phyloP scores from a whole-genome alignment of 2,113 vertebrate genomes.

The Asarcornis scutulata region DNA sequence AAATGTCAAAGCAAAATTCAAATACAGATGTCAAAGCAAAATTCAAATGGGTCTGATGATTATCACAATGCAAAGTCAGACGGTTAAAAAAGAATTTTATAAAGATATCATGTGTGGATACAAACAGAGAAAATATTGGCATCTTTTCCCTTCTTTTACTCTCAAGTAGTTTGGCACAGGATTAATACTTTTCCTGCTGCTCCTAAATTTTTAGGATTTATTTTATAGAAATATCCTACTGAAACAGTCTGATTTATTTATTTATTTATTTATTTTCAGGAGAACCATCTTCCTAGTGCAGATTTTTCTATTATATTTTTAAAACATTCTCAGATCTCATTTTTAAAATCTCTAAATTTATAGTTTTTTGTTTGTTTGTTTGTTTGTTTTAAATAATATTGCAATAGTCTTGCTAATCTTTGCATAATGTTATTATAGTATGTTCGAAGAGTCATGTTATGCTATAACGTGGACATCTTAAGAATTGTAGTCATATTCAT shows the following conservation, averaged over 20 bases:
- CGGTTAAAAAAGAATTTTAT: background rate
- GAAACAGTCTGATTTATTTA: background rate
- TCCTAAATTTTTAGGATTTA: background rate
- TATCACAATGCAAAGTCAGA: background rate
- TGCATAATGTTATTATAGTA: background rate
- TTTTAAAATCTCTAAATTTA: background rate
- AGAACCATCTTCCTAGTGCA: background rate
- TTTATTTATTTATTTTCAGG: too few relatives aligned
- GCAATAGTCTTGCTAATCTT: background rate
- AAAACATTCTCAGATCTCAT: background rate
- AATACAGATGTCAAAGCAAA: background rate
- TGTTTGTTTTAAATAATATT: background rate
- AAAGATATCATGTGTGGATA: background rate
- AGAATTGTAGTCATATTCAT: background rate
- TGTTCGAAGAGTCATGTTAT: background rate
- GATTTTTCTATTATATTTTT: background rate
- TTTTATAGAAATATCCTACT: background rate
- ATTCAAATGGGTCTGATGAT: background rate
- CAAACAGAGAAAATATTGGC: background rate
- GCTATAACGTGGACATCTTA: background rate
- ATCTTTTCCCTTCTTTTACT: background rate
- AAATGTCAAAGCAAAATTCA: background rate
- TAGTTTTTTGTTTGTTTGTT: too few relatives aligned
- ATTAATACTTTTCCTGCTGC: background rate
- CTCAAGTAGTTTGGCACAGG: background rate